A percentile compares a stretch with the other conserved stretches of the same genome.
Evolutionary conservation across 2,797 vertebrate species (phyloP).

Genomic region (Morelia viridis): DNA sequence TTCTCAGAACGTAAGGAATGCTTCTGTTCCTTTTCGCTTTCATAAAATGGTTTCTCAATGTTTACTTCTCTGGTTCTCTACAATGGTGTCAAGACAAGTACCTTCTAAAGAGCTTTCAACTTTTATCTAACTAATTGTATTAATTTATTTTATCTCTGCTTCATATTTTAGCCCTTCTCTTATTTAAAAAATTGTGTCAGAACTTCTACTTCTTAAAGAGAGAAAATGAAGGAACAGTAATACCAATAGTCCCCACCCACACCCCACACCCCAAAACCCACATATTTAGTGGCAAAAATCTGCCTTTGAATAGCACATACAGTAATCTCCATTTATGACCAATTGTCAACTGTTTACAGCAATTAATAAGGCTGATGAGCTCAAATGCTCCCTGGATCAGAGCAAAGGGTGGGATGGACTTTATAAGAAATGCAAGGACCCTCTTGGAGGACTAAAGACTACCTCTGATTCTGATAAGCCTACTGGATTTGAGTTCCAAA

Average conservation of each 20-base stretch:
- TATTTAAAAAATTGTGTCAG: not conserved
- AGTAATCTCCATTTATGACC: not conserved
- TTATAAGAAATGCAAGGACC: not conserved
- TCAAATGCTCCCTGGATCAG: not conserved
- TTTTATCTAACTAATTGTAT: not conserved
- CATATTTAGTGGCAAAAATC: not conserved
- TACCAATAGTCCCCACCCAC: not conserved
- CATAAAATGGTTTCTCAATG: not conserved
- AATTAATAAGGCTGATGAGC: not conserved
- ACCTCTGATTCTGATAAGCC: not conserved
- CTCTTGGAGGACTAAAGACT: not conserved
- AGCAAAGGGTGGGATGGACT: not conserved
- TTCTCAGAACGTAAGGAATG: not conserved
- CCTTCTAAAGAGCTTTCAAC: not conserved
- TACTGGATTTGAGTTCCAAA: not conserved
- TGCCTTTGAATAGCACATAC: not conserved
- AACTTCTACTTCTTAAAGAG: not conserved
- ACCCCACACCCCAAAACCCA: not conserved
- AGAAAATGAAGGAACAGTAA: not conserved
- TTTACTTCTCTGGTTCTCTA: not conserved
- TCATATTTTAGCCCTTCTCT: not conserved
- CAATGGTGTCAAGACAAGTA: not conserved
- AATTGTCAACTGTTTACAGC: not conserved
- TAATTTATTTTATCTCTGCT: not conserved
- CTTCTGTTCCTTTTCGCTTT: not conserved